phyloP scores from a whole-genome alignment of 2,888 invertebrate species.

The Melinaea marsaeus region DNA sequence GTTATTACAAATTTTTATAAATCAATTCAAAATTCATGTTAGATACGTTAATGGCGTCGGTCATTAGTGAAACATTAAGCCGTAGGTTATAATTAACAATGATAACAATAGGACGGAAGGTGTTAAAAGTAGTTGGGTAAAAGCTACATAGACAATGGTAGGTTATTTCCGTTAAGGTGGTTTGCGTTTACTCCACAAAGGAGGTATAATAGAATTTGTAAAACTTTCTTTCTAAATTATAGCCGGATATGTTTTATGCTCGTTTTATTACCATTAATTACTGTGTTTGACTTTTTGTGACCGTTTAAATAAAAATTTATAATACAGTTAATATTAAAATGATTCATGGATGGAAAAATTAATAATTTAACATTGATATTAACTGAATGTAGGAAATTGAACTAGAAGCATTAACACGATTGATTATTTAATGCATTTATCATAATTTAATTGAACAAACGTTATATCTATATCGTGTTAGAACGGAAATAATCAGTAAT shows the following conservation, averaged over 20 bases:
- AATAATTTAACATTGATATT: too few relatives aligned
- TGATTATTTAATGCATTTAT: too few relatives aligned
- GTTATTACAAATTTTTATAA: too few relatives aligned
- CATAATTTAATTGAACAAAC: too few relatives aligned
- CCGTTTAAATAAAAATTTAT: not conserved
- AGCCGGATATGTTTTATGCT: not conserved
- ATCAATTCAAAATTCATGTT: too few relatives aligned
- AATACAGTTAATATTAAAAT: not conserved
- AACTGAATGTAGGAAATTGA: too few relatives aligned
- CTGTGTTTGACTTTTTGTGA: slow-evolving; percentile 1
- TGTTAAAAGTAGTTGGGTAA: slow-evolving; percentile 1
- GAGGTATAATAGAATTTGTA: not conserved
- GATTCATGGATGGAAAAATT: not conserved
- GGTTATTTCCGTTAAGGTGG: slow-evolving; percentile 4
- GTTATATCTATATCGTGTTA: too few relatives aligned
- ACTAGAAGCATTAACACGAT: too few relatives aligned
- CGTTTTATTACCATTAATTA: slow-evolving; percentile 3
- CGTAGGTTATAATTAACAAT: slow-evolving; percentile 8
- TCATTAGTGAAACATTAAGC: slow-evolving; percentile 4
- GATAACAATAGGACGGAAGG: slow-evolving; percentile 6
- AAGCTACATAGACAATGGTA: slow-evolving; percentile 4
- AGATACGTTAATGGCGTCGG: not conserved
- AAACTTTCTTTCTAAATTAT: not conserved
- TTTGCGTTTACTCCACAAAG: not conserved
- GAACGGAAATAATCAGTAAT: too few relatives aligned